phyloP scores from a whole-genome alignment of 2,113 vertebrate genomes.

The Mormyrus lacerda region DNA sequence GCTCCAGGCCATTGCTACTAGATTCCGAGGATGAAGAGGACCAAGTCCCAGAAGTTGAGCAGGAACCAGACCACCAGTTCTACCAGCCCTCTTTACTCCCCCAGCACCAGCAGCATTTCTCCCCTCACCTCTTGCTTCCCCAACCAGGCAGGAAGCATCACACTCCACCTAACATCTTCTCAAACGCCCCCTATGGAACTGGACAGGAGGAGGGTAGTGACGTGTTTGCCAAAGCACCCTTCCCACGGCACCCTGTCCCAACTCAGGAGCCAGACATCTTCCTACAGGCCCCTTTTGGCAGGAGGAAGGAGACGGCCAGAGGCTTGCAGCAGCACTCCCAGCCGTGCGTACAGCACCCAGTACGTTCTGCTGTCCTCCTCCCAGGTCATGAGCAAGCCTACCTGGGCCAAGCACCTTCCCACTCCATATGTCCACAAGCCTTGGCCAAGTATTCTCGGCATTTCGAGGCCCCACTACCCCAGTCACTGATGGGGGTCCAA shows the following conservation, averaged over 20 bases:
- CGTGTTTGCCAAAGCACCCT: conserved; percentile 87
- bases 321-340: conserved; percentile 14
- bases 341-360: conserved; percentile 22
- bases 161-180: conserved; percentile 66
- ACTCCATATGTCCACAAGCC: conserved; percentile 78
- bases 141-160: conserved; percentile 24
- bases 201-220: conserved; percentile 59
- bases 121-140: neutral
- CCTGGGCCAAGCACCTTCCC: conserved; percentile 51
- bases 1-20: conserved; percentile 81
- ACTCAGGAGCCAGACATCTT: conserved; percentile 74
- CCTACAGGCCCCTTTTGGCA: conserved; percentile 85
- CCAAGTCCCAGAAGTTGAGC: conserved; percentile 22
- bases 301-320: conserved; percentile 64
- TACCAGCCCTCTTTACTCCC: neutral
- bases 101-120: conserved; percentile 14
- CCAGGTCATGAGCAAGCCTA: conserved; percentile 51
- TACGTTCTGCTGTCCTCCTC: conserved; percentile 13
- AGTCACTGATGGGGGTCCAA: conserved; percentile 66
- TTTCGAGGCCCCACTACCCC: conserved; percentile 67
- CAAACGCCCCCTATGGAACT: conserved; percentile 74
- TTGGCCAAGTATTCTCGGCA: conserved; percentile 91
- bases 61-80: conserved; percentile 29
- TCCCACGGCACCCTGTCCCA: conserved; percentile 48
- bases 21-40: conserved; percentile 89